Conservation (phyloP, 1,140 invertebrate genomes). For the Heliconius congener region DNA sequence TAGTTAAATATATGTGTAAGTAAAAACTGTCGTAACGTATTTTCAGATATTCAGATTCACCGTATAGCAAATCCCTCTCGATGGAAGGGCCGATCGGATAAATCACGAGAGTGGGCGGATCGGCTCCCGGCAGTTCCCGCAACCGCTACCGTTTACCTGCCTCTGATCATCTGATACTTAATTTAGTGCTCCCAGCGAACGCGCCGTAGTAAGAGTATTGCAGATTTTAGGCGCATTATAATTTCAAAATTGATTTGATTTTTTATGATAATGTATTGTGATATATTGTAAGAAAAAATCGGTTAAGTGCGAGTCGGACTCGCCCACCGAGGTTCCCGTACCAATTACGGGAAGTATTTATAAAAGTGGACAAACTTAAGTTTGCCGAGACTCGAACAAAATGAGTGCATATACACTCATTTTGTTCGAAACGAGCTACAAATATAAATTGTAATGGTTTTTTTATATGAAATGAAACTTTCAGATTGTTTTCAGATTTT, state of each 20-base stretch:
- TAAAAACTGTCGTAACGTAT: slow-evolving; percentile 43
- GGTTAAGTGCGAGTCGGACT: too few species aligned
- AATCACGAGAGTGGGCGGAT: slow-evolving; percentile 72
- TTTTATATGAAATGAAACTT: too few species aligned
- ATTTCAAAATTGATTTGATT: slow-evolving; percentile 46
- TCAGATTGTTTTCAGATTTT: too few species aligned
- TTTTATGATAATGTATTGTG: slow-evolving; percentile 10
- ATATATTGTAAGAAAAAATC: too few species aligned
- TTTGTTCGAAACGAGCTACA: too few species aligned
- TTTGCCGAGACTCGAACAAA: too few species aligned
- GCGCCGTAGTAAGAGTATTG: slow-evolving; percentile 46
- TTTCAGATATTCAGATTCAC: slow-evolving; percentile 59
- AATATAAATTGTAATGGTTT: too few species aligned
- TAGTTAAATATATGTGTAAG: too few species aligned
- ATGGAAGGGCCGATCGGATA: slow-evolving; percentile 60
- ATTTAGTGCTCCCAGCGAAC: slow-evolving; percentile 65
- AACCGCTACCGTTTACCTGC: slow-evolving; percentile 78
- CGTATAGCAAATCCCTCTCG: slow-evolving; percentile 61
- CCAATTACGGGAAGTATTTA: too few species aligned
- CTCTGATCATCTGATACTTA: slow-evolving; percentile 76
- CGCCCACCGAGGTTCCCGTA: too few species aligned
- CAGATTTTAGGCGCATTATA: slow-evolving; percentile 35
- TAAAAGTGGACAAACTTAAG: too few species aligned
- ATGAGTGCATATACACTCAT: too few species aligned
- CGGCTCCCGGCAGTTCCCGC: slow-evolving; percentile 48